Percentiles rank a stretch among this genome's conserved stretches.
These are phyloP conservation scores for Ptychobarbus kaznakovi DNA, from an alignment of 2,797 vertebrate species.

Conservation along the genomic window DNA sequence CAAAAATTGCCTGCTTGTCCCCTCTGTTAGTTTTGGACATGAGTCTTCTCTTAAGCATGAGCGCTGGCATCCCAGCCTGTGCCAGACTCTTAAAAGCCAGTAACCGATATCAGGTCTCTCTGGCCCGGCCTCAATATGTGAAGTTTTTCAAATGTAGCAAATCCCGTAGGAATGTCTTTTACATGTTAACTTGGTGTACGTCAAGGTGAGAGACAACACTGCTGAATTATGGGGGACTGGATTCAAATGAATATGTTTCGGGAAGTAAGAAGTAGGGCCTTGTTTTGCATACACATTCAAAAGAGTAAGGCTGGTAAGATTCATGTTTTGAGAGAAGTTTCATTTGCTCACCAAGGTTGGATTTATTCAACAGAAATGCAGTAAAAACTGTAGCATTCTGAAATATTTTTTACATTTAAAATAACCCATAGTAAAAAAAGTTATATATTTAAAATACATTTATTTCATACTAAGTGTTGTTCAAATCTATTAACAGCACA, in stretches of 20 bases:
- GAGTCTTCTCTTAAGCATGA: constrained; percentile 66
- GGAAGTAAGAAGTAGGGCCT: background rate
- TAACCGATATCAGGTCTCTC: constrained; percentile 77
- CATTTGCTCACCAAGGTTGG: background rate
- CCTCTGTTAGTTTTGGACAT: constrained; percentile 81
- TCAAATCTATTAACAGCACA: too few relatives aligned
- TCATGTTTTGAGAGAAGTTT: background rate
- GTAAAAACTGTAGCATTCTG: background rate
- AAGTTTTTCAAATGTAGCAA: constrained; percentile 81
- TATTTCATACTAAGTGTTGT: too few relatives aligned
- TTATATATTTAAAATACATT: too few relatives aligned
- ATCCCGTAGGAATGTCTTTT: constrained; percentile 80
- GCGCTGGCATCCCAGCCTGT: constrained; percentile 67
- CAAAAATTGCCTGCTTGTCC: constrained; percentile 74
- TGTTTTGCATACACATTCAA: background rate
- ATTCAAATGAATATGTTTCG: constrained; percentile 66
- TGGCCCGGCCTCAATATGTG: constrained; percentile 67
- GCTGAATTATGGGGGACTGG: constrained; percentile 77
- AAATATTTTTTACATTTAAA: background rate
- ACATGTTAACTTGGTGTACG: constrained; percentile 81
- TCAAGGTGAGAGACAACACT: constrained; percentile 83
- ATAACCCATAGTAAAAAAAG: too few relatives aligned
- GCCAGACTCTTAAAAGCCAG: constrained; percentile 80
- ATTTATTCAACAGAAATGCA: background rate
- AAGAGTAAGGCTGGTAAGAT: background rate